Evolutionary conservation across 1,140 invertebrate species (phyloP).

Genomic region (Trichogramma pretiosum): DNA sequence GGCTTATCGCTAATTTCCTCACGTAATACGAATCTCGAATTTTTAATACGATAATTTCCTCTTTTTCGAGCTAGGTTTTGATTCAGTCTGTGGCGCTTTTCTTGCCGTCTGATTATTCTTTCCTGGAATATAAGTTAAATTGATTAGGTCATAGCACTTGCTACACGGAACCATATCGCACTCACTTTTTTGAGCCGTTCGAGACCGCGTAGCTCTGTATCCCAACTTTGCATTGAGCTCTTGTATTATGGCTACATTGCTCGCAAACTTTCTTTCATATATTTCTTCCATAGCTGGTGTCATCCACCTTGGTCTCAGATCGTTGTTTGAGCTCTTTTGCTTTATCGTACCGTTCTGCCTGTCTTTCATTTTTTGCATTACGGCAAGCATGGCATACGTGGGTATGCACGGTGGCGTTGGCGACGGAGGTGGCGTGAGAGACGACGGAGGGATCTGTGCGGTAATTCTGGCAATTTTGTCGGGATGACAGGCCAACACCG

Average conservation of each 20-base stretch:
- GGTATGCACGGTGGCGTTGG: constrained; percentile 32
- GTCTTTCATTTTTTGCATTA: constrained; percentile 42
- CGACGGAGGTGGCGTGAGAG: constrained; percentile 37
- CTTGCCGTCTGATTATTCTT: background rate
- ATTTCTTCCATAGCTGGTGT: constrained; percentile 43
- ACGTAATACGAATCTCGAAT: too few species aligned
- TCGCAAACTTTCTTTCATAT: too few species aligned
- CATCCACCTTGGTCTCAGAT: constrained; percentile 36
- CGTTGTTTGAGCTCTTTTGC: constrained; percentile 27
- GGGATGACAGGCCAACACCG: constrained; percentile 38
- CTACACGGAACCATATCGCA: too few species aligned
- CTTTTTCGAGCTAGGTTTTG: constrained; percentile 2
- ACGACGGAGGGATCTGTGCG: constrained; percentile 27
- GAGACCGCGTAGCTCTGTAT: constrained; percentile 30
- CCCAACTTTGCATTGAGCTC: constrained; percentile 8
- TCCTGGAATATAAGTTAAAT: background rate
- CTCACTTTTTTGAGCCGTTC: constrained; percentile 31
- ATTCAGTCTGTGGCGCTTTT: constrained; percentile 4
- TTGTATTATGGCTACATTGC: too few species aligned
- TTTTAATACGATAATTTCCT: constrained; percentile 14
- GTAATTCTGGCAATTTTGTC: constrained; percentile 43
- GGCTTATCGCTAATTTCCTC: too few species aligned
- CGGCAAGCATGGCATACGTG: constrained; percentile 48
- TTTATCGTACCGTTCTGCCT: constrained; percentile 28
- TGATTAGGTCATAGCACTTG: background rate